Evolutionary conservation across 2,113 vertebrate species (phyloP).

Genomic region (Paradisaea rubra): DNA sequence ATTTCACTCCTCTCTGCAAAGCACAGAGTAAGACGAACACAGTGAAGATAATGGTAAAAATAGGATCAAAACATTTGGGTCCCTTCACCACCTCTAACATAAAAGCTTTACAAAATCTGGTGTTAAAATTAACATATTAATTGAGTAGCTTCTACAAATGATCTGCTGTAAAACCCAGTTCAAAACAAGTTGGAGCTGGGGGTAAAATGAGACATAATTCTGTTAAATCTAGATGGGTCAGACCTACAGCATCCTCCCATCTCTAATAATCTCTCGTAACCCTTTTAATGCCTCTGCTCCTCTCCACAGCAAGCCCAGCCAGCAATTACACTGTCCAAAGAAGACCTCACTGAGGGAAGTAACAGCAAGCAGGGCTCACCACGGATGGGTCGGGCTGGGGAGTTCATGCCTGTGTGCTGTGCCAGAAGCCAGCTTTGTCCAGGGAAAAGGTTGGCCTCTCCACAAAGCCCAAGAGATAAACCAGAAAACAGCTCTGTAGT

Average conservation of each 20-base stretch:
- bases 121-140: slow-evolving; percentile 53
- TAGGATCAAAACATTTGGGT: slow-evolving; percentile 53
- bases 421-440: neutral
- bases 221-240: neutral
- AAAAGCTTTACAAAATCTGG: slow-evolving; percentile 34
- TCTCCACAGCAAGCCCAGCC: neutral
- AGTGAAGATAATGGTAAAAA: slow-evolving; percentile 41
- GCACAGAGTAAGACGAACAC: slow-evolving; percentile 22
- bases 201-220: neutral
- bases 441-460: neutral
- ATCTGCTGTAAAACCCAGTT: slow-evolving; percentile 16
- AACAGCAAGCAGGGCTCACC: rapidly evolving
- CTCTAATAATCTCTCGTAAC: neutral
- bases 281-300: neutral
- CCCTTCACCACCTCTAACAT: slow-evolving; percentile 11
- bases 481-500: neutral
- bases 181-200: neutral
- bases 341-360: neutral
- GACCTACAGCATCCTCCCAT: neutral
- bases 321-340: neutral
- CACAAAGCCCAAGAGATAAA: neutral
- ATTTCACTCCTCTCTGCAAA: slow-evolving; percentile 43
- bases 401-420: neutral
- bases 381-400: rapidly evolving
- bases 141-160: slow-evolving; percentile 16